These are phyloP conservation scores for human (Homo sapiens) DNA, from an alignment of 2,113 vertebrate genomes.

Conservation along the genomic window GRCh38 chr12:89428001-89428500, in stretches of 20 bases:
- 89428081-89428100: not conserved
- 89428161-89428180: not conserved
- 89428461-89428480: not conserved
- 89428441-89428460: not conserved
- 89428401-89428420: not conserved
- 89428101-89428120: not conserved
- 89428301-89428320: not conserved
- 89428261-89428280: not conserved
- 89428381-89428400: not conserved
- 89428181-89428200: not conserved
- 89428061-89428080: not conserved
- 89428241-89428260: not conserved
- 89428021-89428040: no score
- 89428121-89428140: not conserved
- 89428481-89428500: not conserved
- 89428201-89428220: no score
- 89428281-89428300: not conserved
- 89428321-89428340: not conserved
- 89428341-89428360: not conserved
- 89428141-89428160: not conserved
- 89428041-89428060: not conserved
- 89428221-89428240: not conserved
- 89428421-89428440: not conserved
- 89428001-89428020: not conserved
- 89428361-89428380: no score